Evolutionary conservation across 2,888 invertebrate genomes (phyloP), one percentile per base, ranked within the genome.

Genomic region (Polydrusus pterygomalis): DNA sequence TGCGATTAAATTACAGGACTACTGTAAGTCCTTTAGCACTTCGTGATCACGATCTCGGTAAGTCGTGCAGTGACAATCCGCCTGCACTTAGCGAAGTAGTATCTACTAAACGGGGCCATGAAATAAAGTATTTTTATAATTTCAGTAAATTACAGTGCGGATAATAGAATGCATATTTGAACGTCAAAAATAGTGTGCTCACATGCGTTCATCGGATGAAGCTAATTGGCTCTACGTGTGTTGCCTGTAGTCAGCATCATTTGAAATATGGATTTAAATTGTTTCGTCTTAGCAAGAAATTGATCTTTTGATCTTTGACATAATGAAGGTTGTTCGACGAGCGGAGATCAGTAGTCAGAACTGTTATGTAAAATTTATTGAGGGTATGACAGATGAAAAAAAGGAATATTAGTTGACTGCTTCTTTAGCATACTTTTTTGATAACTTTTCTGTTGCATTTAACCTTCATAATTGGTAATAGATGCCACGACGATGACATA

Each of bases 31-130:
- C 72, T 69, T 75, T 78, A 75, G 77, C 77, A 75, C 75, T 72
- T 77, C 79, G 79, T 79, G 79, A 79, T 71, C 79, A 79, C 79
- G 79, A 77, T 70, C 65, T 70, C 38, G 43, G 51, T 20, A 49
- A 77, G 77, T 78, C 78, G 78, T 78, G 78, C 78, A 78, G 65
- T 78, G 78, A 78, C 76, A 78, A 76, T 78, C 69, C 70, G 60
- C 78, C 67, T 70, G 73, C 70, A 75, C 58, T 70, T 73, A 54
- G 13, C 72, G 45, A 15, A 25, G 68, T 56, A 56, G 71, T 62
- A 67, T 68, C 65, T 68, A 67, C 70, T 77, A 77, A 77, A 77
- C 74, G 70, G 64, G 10, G 47, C 70, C 67, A 74, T 70, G 74
- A 77, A 75, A 71, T 75, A 71, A 75, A 71, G 77, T 67, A 70